Conservation (phyloP, 92 coral and sea anemone genomes). For the Zoanthus sansibaricus region DNA sequence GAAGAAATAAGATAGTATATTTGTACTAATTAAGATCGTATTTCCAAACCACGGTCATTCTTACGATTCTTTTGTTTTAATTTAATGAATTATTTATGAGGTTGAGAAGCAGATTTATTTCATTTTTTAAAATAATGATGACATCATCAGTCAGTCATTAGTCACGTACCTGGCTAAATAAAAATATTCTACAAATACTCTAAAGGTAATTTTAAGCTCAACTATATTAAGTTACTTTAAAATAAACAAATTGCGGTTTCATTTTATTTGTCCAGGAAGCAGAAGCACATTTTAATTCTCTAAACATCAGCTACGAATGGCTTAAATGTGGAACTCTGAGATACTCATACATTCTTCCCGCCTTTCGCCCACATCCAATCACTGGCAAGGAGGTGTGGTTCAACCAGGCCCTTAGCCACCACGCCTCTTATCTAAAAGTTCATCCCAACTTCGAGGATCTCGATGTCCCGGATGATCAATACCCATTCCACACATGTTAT, state of each 20-base stretch:
- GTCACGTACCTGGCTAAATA: too few species aligned
- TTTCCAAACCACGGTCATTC: too few species aligned
- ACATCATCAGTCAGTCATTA: too few species aligned
- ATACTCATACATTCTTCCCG: constrained; percentile 63
- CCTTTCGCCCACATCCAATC: constrained; percentile 62
- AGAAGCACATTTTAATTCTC: constrained; percentile 51
- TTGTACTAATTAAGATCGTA: too few species aligned
- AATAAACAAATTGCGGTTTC: not conserved
- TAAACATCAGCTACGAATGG: constrained; percentile 63
- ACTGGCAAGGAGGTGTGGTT: constrained; percentile 73
- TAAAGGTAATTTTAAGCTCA: too few species aligned
- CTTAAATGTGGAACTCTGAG: constrained; percentile 44
- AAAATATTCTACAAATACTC: too few species aligned
- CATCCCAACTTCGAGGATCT: constrained; percentile 48
- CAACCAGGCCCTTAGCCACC: constrained; percentile 62
- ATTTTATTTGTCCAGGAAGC: constrained; percentile 50
- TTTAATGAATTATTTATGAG: too few species aligned
- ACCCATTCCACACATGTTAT: constrained; percentile 60
- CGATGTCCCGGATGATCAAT: constrained; percentile 53
- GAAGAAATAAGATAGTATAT: too few species aligned
- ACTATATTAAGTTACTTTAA: too few species aligned
- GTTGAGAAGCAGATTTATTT: too few species aligned
- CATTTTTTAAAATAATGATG: too few species aligned
- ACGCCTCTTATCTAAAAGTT: constrained; percentile 53
- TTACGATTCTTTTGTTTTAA: too few species aligned